phyloP scores from a whole-genome alignment of 2,113 vertebrate species.

The Motacilla alba region DNA sequence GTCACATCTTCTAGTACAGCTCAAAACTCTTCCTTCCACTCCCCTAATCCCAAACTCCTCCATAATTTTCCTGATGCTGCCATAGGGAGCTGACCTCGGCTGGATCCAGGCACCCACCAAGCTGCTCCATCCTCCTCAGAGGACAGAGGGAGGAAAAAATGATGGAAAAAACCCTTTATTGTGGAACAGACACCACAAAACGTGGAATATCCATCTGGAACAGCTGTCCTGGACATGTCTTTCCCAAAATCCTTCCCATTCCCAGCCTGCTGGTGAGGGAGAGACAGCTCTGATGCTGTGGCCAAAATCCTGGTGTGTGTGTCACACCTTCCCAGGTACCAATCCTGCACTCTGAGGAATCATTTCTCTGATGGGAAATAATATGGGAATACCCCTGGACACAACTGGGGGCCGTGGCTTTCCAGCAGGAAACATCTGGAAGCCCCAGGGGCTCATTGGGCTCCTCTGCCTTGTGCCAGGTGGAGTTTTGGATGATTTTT shows the following conservation, averaged over 20 bases:
- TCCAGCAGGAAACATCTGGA: slow-evolving; percentile 40
- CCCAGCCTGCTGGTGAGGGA: neutral
- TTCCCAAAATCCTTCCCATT: neutral
- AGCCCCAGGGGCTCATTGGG: slow-evolving; percentile 3
- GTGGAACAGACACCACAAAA: neutral
- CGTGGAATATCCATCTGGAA: neutral
- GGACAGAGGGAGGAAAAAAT: neutral
- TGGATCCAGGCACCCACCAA: neutral
- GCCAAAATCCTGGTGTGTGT: neutral
- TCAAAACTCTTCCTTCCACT: neutral
- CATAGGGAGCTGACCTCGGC: neutral
- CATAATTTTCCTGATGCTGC: slow-evolving; percentile 21
- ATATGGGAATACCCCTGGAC: neutral
- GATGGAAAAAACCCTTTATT: neutral
- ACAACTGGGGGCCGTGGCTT: neutral
- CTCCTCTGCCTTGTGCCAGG: slow-evolving; percentile 11
- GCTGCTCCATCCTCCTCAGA: neutral
- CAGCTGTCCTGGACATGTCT: neutral
- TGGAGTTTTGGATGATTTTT: neutral
- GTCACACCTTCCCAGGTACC: neutral
- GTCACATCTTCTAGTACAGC: neutral
- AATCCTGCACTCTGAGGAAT: neutral
- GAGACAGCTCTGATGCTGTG: neutral
- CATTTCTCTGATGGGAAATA: neutral
- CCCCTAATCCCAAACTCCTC: neutral